A percentile compares a stretch with the other conserved stretches of the same genome.
Conservation (phyloP, 2,797 vertebrate species). For the Peromyscus melanophrys region DNA sequence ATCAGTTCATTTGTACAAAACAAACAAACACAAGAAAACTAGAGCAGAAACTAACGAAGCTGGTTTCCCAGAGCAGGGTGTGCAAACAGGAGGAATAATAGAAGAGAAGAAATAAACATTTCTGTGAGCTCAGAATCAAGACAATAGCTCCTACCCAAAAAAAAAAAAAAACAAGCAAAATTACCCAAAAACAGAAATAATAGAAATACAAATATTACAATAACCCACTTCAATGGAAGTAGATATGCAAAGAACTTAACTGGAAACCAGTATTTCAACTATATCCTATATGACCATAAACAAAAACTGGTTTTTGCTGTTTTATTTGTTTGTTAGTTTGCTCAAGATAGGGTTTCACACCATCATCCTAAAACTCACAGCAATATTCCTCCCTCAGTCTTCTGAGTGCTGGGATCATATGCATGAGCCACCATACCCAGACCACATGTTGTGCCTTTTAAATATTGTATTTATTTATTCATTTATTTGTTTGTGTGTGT, state of each 20-base stretch:
- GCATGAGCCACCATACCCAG: not conserved
- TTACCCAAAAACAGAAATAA: not conserved
- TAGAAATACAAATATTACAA: not conserved
- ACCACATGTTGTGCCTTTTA: not conserved
- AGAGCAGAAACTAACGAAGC: not conserved
- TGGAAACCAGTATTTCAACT: conserved; percentile 48
- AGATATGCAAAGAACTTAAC: not conserved
- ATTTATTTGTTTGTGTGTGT: not conserved
- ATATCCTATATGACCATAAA: not conserved
- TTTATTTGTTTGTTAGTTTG: not conserved
- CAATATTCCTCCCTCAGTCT: not conserved
- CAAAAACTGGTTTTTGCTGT: not conserved
- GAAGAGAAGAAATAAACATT: not conserved
- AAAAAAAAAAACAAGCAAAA: not conserved
- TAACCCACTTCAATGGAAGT: not conserved
- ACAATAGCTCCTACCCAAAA: not conserved
- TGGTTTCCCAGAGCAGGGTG: not conserved
- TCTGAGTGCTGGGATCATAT: not conserved
- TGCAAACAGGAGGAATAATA: not conserved
- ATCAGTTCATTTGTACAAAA: not conserved
- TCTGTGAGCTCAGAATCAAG: not conserved
- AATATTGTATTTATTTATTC: not conserved
- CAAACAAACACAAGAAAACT: not conserved
- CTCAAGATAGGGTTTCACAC: not conserved
- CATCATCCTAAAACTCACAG: not conserved